Evolutionary conservation across 2,888 invertebrate genomes (phyloP), one percentile per base, ranked within the genome.

Genomic region (Agapostemon virescens): DNA sequence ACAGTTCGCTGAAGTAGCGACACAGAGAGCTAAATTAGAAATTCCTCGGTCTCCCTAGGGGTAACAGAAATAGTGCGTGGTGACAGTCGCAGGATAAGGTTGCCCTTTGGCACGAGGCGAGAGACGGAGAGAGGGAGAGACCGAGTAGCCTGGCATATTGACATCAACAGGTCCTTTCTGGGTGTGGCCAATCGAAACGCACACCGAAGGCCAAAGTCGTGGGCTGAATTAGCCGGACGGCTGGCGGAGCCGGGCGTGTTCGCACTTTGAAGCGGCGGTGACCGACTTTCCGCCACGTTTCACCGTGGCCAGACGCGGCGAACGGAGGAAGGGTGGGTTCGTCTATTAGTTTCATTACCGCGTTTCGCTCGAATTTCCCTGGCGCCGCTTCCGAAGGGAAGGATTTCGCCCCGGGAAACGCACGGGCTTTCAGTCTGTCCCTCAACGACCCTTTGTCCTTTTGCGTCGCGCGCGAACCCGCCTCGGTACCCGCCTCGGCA

Each of bases 201-300:
- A 73, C 55, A 49, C 75, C 82, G 77, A 69, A 81, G 83, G 73
- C 55, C 83, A 72, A 85, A 81, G 80, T 86, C 82, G 76, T 82
- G 76, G 80, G 75, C 81, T n/a, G 84, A 87, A 84, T 84, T 82
- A 84, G 67, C 83, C 69, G 42, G 72, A 45, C 49, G 74, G 67
- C 82, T 77, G 84, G 85, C 85, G 82, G 84, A 84, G 74, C 68
- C 66, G 70, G 68, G 63, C 76, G 77, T 72, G 82, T 84, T 83
- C 74, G 79, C 85, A 67, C 86, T 87, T 86, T 84, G 84, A 85
- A 81, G 82, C 72, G 61, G 23, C 74, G 63, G 55, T 82, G 86
- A 85, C 82, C 84, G 85, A 87, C 80, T 87, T 86, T 85, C 78
- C 82, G 81, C 79, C 79, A 82, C 81, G 81, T 77, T 87, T 88